Evolutionary conservation across 2,113 vertebrate genomes (phyloP).

Genomic region (Sus scrofa): DNA sequence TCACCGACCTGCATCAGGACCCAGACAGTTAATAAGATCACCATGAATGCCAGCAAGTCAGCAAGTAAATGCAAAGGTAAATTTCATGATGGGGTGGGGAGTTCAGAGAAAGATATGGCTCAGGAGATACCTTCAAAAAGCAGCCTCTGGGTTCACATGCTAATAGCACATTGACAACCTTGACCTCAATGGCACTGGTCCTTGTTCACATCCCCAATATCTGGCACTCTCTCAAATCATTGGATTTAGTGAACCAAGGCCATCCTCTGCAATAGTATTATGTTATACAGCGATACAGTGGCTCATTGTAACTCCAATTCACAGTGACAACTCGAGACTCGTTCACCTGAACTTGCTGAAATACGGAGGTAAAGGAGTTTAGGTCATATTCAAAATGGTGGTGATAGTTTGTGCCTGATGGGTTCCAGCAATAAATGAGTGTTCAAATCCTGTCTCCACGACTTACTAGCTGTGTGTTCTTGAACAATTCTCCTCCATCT

Average conservation of each 20-base stretch:
- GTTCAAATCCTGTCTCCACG: neutral
- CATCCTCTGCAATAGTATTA: neutral
- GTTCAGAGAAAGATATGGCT: neutral
- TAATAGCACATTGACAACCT: neutral
- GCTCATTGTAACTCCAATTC: neutral
- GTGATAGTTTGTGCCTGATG: neutral
- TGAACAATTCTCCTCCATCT: neutral
- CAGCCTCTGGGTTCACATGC: neutral
- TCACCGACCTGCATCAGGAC: neutral
- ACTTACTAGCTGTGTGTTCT: neutral
- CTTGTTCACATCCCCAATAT: neutral
- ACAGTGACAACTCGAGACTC: neutral
- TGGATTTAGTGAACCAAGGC: neutral
- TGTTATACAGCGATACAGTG: neutral
- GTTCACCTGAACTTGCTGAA: slow-evolving; percentile 31
- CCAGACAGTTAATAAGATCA: slow-evolving; percentile 19
- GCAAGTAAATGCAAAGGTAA: slow-evolving; percentile 36
- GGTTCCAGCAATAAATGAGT: neutral
- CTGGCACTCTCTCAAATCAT: neutral
- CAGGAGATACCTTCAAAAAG: slow-evolving; percentile 17
- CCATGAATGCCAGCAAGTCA: neutral
- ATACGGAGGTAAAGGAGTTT: neutral
- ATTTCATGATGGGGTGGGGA: neutral
- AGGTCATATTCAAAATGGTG: neutral
- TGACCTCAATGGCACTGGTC: neutral